phyloP scores from a whole-genome alignment of 2,113 vertebrate species.

The Protomyctophum bolini region DNA sequence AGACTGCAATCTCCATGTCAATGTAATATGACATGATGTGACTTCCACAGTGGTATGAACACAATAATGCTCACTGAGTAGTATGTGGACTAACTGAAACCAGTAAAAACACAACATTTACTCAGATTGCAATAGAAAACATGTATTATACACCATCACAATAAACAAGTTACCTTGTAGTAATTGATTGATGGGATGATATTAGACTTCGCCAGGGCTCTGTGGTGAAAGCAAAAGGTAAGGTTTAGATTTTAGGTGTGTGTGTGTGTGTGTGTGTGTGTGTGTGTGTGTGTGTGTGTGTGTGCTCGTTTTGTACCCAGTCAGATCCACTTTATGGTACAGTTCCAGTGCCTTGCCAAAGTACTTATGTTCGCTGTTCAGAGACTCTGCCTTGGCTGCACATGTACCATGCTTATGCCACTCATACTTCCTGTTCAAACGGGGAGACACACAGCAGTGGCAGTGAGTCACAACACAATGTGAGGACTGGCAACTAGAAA shows the following conservation, averaged over 20 bases:
- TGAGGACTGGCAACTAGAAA: too few relatives aligned
- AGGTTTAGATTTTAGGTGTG: slow-evolving; percentile 4
- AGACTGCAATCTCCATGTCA: too few relatives aligned
- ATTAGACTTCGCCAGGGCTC: slow-evolving; percentile 61
- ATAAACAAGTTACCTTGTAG: slow-evolving; percentile 53
- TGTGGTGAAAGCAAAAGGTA: slow-evolving; percentile 49
- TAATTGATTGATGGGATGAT: slow-evolving; percentile 61
- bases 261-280: too few relatives aligned
- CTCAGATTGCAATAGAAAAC: neutral
- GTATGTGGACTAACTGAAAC: neutral
- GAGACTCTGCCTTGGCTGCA: slow-evolving; percentile 55
- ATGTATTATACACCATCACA: neutral
- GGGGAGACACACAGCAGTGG: neutral
- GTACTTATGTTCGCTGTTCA: slow-evolving; percentile 72
- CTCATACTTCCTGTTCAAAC: slow-evolving; percentile 68
- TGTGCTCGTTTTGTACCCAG: slow-evolving; percentile 42
- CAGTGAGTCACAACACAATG: neutral
- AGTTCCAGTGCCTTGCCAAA: slow-evolving; percentile 71
- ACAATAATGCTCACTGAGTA: neutral
- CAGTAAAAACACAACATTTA: neutral
- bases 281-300: neutral
- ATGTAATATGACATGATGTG: too few relatives aligned
- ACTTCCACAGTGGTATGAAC: neutral
- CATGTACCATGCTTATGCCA: slow-evolving; percentile 75
- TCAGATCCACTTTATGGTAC: slow-evolving; percentile 70